These are phyloP conservation scores for Sphaerophoria rueppellii DNA, from an alignment of 2,888 invertebrate species.

Conservation along the genomic window DNA sequence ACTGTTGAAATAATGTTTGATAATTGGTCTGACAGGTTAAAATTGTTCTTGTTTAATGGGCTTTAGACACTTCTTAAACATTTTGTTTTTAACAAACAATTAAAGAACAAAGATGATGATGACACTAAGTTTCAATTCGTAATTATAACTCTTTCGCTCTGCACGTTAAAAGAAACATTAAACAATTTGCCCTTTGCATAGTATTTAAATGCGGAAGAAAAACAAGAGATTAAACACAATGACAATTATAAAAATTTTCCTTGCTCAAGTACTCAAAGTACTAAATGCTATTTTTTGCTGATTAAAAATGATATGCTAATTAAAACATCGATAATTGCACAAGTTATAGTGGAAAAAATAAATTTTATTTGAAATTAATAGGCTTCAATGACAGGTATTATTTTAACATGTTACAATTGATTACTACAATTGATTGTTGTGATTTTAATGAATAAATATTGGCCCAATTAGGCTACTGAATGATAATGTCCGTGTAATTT, in stretches of 20 bases:
- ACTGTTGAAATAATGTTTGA: constrained; percentile 13
- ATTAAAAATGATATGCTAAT: constrained; percentile 22
- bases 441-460: constrained; percentile 22
- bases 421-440: background rate
- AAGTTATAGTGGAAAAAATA: background rate
- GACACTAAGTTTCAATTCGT: constrained; percentile 4
- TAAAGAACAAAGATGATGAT: constrained; percentile 49
- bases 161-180: constrained; percentile 4
- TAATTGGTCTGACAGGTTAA: constrained; percentile 30
- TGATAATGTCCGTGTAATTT: constrained; percentile 14
- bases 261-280: constrained; percentile 3
- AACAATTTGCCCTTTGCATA: constrained; percentile 8
- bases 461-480: constrained; percentile 22
- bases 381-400: background rate
- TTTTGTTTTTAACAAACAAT: constrained; percentile 39
- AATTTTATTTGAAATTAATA: background rate
- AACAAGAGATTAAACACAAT: background rate
- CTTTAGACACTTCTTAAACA: constrained; percentile 41
- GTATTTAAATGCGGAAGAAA: constrained; percentile 1
- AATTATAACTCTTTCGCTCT: constrained; percentile 1
- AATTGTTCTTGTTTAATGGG: background rate
- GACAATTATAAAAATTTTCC: constrained; percentile 3
- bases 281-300: background rate
- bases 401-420: constrained; percentile 1
- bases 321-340: constrained; percentile 28